Evolutionary conservation across 1,140 invertebrate species (phyloP).

Genomic region (Ruditapes philippinarum): DNA sequence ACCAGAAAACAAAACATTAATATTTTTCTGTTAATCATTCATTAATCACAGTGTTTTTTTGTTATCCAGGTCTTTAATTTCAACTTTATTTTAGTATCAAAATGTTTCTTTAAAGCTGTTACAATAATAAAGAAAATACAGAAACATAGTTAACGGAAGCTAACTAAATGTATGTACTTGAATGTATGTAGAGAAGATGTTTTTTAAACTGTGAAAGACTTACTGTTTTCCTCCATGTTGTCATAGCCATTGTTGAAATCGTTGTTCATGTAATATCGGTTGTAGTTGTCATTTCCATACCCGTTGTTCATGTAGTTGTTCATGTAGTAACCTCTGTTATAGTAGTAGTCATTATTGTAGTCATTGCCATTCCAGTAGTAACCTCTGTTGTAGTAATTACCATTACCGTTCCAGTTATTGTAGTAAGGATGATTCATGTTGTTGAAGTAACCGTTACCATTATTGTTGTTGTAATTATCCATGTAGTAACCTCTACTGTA

Average conservation of each 20-base stretch:
- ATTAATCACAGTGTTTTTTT: no score
- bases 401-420: background rate
- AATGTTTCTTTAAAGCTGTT: no score
- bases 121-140: no score
- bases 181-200: no score
- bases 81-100: no score
- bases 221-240: background rate
- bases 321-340: slow-evolving; percentile 13
- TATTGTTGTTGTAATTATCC: background rate
- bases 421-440: background rate
- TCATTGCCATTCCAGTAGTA: background rate
- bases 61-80: no score
- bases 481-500: background rate
- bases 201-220: background rate
- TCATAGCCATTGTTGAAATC: background rate
- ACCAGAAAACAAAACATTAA: no score
- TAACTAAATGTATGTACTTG: no score
- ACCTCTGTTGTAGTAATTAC: background rate
- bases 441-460: background rate
- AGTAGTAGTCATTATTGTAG: background rate
- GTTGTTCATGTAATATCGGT: background rate
- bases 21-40: no score
- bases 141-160: no score
- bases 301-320: background rate
- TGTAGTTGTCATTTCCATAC: background rate